phyloP scores from a whole-genome alignment of 1,140 invertebrate species.

The Drosophila micromelanica region DNA sequence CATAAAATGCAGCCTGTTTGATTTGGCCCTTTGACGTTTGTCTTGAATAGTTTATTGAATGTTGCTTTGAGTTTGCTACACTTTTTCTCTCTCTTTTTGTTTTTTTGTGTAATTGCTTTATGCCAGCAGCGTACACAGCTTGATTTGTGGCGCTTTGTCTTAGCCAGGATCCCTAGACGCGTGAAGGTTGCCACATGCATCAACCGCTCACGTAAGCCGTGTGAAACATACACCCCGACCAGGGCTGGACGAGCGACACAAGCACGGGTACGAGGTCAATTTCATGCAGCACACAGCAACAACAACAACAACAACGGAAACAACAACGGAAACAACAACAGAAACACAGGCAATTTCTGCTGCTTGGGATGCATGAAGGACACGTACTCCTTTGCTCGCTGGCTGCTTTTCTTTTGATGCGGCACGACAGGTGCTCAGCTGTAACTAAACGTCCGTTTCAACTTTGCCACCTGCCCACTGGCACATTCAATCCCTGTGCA shows the following conservation, averaged over 20 bases:
- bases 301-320: conserved; percentile 23
- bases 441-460: conserved; percentile 77
- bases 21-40: conserved; percentile 24
- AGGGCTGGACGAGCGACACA: conserved; percentile 38
- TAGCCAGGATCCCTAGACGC: conserved; percentile 8
- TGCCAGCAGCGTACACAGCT: conserved; percentile 30
- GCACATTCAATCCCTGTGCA: background rate
- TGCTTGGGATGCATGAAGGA: conserved; percentile 53
- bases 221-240: conserved; percentile 20
- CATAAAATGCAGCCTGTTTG: conserved; percentile 36
- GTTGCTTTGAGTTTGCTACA: conserved; percentile 24
- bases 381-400: conserved; percentile 55
- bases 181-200: conserved; percentile 47
- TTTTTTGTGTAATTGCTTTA: conserved; percentile 33
- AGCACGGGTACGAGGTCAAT: conserved; percentile 75
- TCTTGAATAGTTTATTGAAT: conserved; percentile 33
- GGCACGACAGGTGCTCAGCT: conserved; percentile 74
- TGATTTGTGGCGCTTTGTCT: conserved; percentile 51
- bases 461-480: conserved; percentile 53
- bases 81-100: background rate
- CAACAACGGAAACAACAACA: conserved; percentile 15
- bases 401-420: conserved; percentile 54
- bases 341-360: conserved; percentile 7
- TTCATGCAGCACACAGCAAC: conserved; percentile 69
- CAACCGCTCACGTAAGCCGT: conserved; percentile 52